These are phyloP conservation scores for Andinoacara biseriatus DNA, from an alignment of 2,113 vertebrate species.

Conservation along the genomic window DNA sequence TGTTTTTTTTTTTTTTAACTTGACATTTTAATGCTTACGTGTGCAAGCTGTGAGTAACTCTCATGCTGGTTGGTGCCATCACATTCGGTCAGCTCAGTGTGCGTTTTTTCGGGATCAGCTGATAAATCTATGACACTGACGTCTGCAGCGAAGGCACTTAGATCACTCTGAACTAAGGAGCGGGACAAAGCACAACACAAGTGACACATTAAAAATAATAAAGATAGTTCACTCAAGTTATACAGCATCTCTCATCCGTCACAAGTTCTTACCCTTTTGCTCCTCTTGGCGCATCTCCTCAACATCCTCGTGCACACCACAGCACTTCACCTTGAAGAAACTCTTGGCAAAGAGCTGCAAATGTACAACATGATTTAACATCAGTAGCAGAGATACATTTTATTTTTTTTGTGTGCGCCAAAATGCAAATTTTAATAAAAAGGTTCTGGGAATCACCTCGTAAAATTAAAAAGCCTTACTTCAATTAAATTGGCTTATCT, in stretches of 20 bases:
- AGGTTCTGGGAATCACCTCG: background rate
- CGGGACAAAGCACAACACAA: background rate
- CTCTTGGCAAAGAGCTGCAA: constrained; percentile 69
- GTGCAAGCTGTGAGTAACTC: background rate
- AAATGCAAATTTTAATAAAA: background rate
- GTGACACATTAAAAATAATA: background rate
- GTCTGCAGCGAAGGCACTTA: constrained; percentile 4
- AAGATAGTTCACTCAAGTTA: background rate
- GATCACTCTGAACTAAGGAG: constrained; percentile 38
- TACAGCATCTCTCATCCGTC: background rate
- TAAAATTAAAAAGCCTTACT: background rate
- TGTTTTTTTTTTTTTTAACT: background rate
- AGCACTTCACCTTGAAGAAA: constrained; percentile 33
- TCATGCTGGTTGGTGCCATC: background rate
- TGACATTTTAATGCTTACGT: constrained; percentile 39
- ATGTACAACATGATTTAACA: background rate
- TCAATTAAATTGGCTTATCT: background rate
- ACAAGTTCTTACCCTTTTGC: constrained; percentile 49
- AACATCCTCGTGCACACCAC: constrained; percentile 15
- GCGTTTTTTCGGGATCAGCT: background rate
- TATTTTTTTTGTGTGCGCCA: background rate
- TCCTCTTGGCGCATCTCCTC: constrained; percentile 51
- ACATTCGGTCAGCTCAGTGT: background rate
- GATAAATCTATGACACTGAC: constrained; percentile 45
- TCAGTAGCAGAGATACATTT: background rate